Evolutionary conservation across 2,797 vertebrate genomes (phyloP).

Genomic region (Ptychadena robeensis): DNA sequence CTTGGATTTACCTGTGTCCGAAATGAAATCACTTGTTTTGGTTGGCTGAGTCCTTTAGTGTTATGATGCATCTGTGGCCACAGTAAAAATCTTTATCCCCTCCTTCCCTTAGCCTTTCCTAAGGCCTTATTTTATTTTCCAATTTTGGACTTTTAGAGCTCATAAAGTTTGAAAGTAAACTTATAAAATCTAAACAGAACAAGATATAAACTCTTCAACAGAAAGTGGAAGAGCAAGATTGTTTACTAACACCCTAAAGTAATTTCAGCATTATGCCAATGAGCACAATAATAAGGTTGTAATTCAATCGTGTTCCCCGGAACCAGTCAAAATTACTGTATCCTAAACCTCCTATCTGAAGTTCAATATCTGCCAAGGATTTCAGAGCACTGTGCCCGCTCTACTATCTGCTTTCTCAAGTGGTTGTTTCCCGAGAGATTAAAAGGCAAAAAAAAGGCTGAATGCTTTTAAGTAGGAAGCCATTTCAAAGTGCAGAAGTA

Average conservation of each 20-base stretch:
- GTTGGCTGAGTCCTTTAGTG: background rate
- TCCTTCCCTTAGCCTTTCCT: constrained; percentile 20
- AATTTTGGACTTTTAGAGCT: constrained; percentile 33
- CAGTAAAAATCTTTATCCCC: constrained; percentile 10
- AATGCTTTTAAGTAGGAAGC: constrained; percentile 61
- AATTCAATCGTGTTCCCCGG: constrained; percentile 54
- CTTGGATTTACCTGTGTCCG: too few relatives aligned
- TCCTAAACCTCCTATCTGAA: constrained; percentile 48
- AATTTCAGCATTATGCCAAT: constrained; percentile 47
- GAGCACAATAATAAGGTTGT: constrained; percentile 50
- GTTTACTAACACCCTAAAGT: constrained; percentile 53
- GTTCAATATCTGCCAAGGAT: constrained; percentile 57
- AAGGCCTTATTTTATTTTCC: constrained; percentile 42
- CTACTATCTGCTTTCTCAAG: constrained; percentile 60
- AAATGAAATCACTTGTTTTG: background rate
- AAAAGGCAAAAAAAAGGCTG: constrained; percentile 39
- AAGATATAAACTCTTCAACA: constrained; percentile 30
- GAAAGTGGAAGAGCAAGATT: constrained; percentile 47
- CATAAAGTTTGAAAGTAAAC: constrained; percentile 31
- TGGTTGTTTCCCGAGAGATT: constrained; percentile 56
- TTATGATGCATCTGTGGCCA: constrained; percentile 5
- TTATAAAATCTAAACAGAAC: constrained; percentile 35
- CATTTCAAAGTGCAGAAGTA: constrained; percentile 58
- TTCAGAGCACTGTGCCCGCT: constrained; percentile 42
- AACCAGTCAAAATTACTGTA: constrained; percentile 55